phyloP scores from a whole-genome alignment of 2,113 vertebrate genomes.

The Sprattus sprattus region DNA sequence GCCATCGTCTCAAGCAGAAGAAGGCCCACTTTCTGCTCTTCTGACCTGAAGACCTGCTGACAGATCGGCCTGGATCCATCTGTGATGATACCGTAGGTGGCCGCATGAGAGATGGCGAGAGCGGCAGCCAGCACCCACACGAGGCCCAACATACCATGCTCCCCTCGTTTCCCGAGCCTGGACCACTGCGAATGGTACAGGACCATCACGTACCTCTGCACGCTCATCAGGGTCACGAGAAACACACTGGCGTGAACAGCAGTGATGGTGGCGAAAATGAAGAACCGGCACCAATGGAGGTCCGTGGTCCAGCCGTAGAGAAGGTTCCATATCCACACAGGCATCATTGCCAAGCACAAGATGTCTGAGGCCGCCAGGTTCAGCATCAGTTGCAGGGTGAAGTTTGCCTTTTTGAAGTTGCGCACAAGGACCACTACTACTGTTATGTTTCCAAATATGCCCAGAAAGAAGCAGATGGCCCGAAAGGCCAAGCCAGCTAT shows the following conservation, averaged over 20 bases:
- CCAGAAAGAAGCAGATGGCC: conserved; percentile 49
- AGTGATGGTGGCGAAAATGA: conserved; percentile 60
- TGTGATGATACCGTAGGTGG: not conserved
- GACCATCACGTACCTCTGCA: conserved; percentile 61
- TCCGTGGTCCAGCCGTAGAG: conserved; percentile 38
- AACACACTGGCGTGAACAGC: conserved; percentile 66
- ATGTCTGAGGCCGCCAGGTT: conserved; percentile 66
- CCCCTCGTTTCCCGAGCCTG: conserved; percentile 39
- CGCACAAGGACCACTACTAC: conserved; percentile 63
- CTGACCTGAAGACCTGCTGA: conserved; percentile 42
- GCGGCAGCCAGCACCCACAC: conserved; percentile 30
- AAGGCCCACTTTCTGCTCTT: conserved; percentile 31
- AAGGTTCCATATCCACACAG: conserved; percentile 63
- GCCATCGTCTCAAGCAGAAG: conserved; percentile 61
- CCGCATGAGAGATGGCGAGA: conserved; percentile 44
- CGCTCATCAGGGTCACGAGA: conserved; percentile 59
- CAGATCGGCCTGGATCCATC: conserved; percentile 39
- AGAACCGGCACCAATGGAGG: conserved; percentile 48
- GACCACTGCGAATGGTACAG: conserved; percentile 58
- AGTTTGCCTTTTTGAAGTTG: conserved; percentile 56
- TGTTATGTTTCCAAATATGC: conserved; percentile 59
- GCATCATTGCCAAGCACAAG: conserved; percentile 62
- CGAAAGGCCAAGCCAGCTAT: not conserved
- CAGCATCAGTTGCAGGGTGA: conserved; percentile 61
- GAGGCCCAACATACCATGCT: conserved; percentile 46